A percentile compares a stretch with the other conserved stretches of the same genome.
Evolutionary conservation across 2,113 vertebrate genomes (phyloP).

Genomic region (Halichoeres trimaculatus): DNA sequence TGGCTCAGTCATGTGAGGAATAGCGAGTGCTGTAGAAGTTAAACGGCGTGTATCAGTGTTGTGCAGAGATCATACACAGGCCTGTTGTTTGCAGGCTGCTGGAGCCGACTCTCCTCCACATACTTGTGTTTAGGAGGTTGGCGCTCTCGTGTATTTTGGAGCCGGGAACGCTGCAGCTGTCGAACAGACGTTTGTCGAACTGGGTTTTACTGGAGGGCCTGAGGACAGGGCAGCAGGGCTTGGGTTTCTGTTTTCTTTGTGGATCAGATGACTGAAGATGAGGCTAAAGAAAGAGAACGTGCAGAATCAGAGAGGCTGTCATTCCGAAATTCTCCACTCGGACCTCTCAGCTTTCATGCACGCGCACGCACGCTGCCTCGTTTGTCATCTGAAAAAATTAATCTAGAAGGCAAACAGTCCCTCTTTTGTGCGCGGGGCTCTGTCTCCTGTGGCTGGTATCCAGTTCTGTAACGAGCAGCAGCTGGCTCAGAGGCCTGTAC

Average conservation of each 20-base stretch:
- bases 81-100: constrained; percentile 63
- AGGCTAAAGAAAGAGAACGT: constrained; percentile 33
- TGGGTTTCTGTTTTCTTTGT: constrained; percentile 79
- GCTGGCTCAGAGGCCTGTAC: constrained; percentile 74
- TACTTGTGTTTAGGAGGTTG: constrained; percentile 70
- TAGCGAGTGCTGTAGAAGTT: constrained; percentile 32
- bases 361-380: constrained; percentile 27
- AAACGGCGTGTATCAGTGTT: constrained; percentile 16
- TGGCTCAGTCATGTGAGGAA: constrained; percentile 16
- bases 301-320: constrained; percentile 42
- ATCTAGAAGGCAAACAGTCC: constrained; percentile 76
- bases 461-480: constrained; percentile 79
- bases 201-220: constrained; percentile 55
- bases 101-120: constrained; percentile 64
- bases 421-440: constrained; percentile 62
- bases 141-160: constrained; percentile 60
- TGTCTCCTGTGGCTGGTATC: constrained; percentile 70
- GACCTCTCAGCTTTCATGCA: constrained; percentile 6
- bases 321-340: constrained; percentile 21
- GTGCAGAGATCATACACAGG: constrained; percentile 42
- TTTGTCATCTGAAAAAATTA: constrained; percentile 77
- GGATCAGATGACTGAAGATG: constrained; percentile 71
- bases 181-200: constrained; percentile 67
- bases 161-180: constrained; percentile 71
- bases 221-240: constrained; percentile 57